Conservation (phyloP, 2,113 vertebrate genomes). For the Asarcornis scutulata region DNA sequence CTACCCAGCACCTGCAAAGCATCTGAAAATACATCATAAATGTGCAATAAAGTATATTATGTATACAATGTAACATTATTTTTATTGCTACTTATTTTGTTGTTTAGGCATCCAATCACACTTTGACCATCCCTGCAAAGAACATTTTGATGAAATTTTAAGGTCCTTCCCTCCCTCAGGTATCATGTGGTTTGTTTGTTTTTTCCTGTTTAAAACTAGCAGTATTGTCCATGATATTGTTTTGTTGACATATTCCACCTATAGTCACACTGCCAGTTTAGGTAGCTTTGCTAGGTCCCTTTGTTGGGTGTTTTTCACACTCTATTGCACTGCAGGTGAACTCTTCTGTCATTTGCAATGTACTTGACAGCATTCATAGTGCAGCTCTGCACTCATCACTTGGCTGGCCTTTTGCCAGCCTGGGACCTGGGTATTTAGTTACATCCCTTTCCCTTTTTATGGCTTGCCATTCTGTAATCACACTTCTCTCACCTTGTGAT, state of each 20-base stretch:
- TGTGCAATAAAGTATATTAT: background rate
- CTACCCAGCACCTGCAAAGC: background rate
- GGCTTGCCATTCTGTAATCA: background rate
- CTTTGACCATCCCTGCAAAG: background rate
- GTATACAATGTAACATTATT: background rate
- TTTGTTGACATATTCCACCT: background rate
- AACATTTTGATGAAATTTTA: background rate
- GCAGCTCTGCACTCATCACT: background rate
- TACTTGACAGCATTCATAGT: slow-evolving; percentile 8
- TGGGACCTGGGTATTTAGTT: background rate
- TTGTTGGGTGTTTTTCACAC: background rate
- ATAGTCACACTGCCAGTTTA: background rate
- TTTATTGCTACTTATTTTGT: background rate
- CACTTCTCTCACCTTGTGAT: background rate
- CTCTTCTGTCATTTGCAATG: background rate
- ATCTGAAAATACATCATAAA: background rate
- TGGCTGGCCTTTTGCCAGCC: background rate
- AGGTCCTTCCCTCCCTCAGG: background rate
- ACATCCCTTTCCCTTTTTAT: background rate
- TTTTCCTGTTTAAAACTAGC: background rate
- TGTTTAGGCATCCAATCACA: background rate
- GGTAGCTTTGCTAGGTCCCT: background rate
- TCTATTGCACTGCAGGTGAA: background rate
- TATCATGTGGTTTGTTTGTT: too few species aligned
- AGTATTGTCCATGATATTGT: background rate